Conservation (phyloP, 2,888 invertebrate species). For the Chelonus formosanus region DNA sequence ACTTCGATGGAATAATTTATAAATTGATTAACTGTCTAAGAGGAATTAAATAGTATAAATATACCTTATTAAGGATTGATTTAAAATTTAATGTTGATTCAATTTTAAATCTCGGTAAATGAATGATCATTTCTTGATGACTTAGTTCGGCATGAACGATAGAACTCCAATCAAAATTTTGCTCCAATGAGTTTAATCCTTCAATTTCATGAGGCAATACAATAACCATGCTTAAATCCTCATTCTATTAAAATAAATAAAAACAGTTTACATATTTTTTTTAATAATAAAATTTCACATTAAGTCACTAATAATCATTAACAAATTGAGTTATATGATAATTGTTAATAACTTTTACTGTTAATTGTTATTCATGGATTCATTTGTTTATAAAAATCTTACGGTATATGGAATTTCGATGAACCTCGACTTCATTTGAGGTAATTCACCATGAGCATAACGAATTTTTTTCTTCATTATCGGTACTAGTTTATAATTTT, state of each 20-base stretch:
- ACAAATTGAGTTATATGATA: too few species aligned
- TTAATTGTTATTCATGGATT: too few species aligned
- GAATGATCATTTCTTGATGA: conserved; percentile 57
- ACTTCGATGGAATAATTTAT: background rate
- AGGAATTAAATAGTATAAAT: conserved; percentile 11
- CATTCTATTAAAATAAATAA: conserved; percentile 63
- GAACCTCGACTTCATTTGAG: conserved; percentile 70
- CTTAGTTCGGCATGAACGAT: conserved; percentile 46
- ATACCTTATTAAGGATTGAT: conserved; percentile 59
- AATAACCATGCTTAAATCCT: conserved; percentile 77
- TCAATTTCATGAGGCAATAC: conserved; percentile 75
- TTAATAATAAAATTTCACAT: too few species aligned
- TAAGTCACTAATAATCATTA: too few species aligned
- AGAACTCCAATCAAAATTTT: conserved; percentile 59
- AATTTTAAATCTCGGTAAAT: conserved; percentile 67
- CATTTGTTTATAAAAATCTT: conserved; percentile 21
- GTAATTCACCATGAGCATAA: conserved; percentile 66
- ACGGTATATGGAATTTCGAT: conserved; percentile 77
- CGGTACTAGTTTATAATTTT: conserved; percentile 70
- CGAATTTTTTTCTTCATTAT: conserved; percentile 75
- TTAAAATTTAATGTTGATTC: conserved; percentile 64
- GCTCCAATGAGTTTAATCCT: conserved; percentile 67
- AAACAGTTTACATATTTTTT: background rate
- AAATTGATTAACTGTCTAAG: background rate
- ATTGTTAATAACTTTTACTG: too few species aligned